These are phyloP conservation scores for Anguilla obscura DNA, from an alignment of 2,797 vertebrate species.

Conservation along the genomic window DNA sequence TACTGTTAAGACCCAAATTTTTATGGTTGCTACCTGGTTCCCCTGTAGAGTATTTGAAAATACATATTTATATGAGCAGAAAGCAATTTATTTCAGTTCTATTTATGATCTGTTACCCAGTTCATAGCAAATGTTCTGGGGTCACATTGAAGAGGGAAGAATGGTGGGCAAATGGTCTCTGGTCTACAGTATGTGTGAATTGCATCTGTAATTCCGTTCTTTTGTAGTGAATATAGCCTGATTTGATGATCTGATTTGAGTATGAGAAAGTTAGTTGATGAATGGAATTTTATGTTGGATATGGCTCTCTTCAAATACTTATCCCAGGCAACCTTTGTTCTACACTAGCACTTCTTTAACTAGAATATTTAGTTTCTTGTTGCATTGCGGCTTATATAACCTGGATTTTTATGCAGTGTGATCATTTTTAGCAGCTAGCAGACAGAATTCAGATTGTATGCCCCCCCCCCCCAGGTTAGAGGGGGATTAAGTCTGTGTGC, in stretches of 20 bases:
- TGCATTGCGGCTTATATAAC: background rate
- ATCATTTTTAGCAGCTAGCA: slow-evolving; percentile 15
- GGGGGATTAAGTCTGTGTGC: slow-evolving; percentile 44
- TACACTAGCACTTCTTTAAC: background rate
- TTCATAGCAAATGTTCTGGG: background rate
- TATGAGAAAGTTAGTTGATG: background rate
- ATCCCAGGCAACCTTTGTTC: background rate
- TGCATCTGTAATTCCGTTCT: background rate
- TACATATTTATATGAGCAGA: background rate
- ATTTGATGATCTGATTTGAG: background rate
- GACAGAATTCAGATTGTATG: slow-evolving; percentile 40
- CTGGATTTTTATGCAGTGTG: slow-evolving; percentile 34
- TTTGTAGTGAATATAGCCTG: background rate
- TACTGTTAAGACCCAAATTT: background rate
- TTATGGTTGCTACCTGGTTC: background rate
- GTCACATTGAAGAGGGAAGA: background rate
- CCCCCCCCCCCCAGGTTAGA: background rate
- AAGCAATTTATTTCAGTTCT: background rate
- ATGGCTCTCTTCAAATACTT: background rate
- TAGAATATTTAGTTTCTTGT: background rate
- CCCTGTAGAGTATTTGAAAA: background rate
- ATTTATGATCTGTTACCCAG: background rate
- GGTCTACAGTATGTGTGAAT: background rate
- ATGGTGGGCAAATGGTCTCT: background rate
- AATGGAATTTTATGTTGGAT: background rate